These are phyloP conservation scores for Epizoanthus scotinus DNA, from an alignment of 92 coral and sea anemone genomes.

Conservation along the genomic window DNA sequence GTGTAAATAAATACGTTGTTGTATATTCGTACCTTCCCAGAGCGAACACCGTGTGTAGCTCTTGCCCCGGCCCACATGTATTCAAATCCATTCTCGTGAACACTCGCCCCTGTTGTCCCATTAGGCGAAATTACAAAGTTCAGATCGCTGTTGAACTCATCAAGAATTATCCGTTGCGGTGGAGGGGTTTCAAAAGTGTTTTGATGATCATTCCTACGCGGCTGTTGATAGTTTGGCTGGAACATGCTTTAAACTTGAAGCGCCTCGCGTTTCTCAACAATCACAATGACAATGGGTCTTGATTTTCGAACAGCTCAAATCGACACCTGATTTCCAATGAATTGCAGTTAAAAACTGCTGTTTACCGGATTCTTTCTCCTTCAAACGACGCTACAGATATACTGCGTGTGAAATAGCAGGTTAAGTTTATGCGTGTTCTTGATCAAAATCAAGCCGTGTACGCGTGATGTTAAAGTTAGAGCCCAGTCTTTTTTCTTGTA, in stretches of 20 bases:
- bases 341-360: background rate
- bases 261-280: background rate
- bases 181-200: slow-evolving; percentile 2
- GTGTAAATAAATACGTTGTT: no score
- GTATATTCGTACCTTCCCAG: slow-evolving; percentile 79
- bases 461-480: no score
- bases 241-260: background rate
- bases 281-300: no score
- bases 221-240: slow-evolving; percentile 22
- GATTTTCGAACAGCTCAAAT: background rate
- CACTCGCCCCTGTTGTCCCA: slow-evolving; percentile 81
- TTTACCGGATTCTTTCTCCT: background rate
- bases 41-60: slow-evolving; percentile 79
- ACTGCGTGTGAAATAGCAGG: background rate
- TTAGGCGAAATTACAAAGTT: slow-evolving; percentile 85
- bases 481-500: no score
- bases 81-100: slow-evolving; percentile 86
- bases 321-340: background rate
- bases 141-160: slow-evolving; percentile 91
- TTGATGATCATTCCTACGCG: slow-evolving; percentile 8
- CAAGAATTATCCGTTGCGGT: slow-evolving; percentile 54
- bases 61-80: slow-evolving; percentile 99
- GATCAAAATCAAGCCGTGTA: background rate
- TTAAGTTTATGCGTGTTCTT: background rate
- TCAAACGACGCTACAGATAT: background rate